phyloP scores from a whole-genome alignment of 2,888 invertebrate species.

The Piscicola geometra region DNA sequence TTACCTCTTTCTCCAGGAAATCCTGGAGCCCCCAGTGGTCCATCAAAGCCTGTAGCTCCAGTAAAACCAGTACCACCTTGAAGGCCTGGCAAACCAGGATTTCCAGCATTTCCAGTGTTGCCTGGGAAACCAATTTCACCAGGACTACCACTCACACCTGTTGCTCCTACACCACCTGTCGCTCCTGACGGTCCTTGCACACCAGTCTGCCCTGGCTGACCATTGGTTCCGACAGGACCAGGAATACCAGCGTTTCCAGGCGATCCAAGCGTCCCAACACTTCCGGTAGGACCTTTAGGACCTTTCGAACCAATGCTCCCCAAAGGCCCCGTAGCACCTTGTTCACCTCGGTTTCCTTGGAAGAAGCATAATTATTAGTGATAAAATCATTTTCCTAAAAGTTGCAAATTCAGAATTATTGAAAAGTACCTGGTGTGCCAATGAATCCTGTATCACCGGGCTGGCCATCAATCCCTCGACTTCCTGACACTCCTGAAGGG shows the following conservation, averaged over 20 bases:
- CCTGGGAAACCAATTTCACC: slow-evolving; percentile 35
- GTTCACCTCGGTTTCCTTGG: not conserved
- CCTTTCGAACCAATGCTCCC: not conserved
- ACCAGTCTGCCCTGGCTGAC: slow-evolving; percentile 37
- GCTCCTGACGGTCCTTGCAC: slow-evolving; percentile 46
- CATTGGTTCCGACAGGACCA: slow-evolving; percentile 19
- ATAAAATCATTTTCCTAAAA: no score
- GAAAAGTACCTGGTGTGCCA: not conserved
- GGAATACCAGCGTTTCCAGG: not conserved
- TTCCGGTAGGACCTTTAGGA: not conserved
- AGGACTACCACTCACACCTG: not conserved
- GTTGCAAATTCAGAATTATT: no score
- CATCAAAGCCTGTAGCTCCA: slow-evolving; percentile 34
- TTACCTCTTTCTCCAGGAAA: not conserved
- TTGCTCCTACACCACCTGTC: slow-evolving; percentile 41
- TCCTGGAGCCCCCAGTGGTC: slow-evolving; percentile 8
- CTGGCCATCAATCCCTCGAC: not conserved
- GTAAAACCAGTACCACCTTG: slow-evolving; percentile 21
- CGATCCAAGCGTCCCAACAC: not conserved
- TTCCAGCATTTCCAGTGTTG: not conserved
- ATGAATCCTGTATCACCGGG: not conserved
- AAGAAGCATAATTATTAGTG: not conserved
- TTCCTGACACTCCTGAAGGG: slow-evolving; percentile 37
- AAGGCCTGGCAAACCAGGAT: not conserved
- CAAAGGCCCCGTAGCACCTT: not conserved